Evolutionary conservation across 2,888 invertebrate species (phyloP).

Genomic region (Drosophila meridionalis): DNA sequence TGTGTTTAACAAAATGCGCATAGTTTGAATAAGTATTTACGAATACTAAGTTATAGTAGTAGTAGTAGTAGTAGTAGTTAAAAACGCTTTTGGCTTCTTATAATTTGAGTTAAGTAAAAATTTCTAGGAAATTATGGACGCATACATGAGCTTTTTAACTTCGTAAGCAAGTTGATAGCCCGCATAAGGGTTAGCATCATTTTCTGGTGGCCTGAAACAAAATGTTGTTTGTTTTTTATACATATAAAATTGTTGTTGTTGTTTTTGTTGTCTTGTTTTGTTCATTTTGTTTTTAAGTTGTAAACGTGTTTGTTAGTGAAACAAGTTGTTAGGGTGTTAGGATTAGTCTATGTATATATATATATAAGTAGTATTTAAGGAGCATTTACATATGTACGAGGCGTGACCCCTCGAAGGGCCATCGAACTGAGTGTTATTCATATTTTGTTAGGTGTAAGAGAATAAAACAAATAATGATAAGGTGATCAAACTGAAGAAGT

Average conservation of each 20-base stretch:
- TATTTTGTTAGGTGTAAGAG: conserved; percentile 28
- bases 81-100: conserved; percentile 66
- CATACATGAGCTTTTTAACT: conserved; percentile 99
- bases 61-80: conserved; percentile 51
- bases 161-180: conserved; percentile 99
- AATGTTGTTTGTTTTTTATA: conserved; percentile 82
- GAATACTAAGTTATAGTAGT: conserved; percentile 72
- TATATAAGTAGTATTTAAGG: conserved; percentile 39
- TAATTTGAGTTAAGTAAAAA: conserved; percentile 64
- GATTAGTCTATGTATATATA: conserved; percentile 23
- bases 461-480: conserved; percentile 29
- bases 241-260: conserved; percentile 59
- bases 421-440: conserved; percentile 36
- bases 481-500: conserved; percentile 45
- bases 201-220: conserved; percentile 93
- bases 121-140: conserved; percentile 85
- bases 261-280: conserved; percentile 25
- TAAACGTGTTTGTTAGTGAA: conserved; percentile 47
- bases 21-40: conserved; percentile 71
- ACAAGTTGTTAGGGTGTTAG: conserved; percentile 62
- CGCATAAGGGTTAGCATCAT: conserved; percentile 97
- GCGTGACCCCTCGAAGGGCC: conserved; percentile 29
- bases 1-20: conserved; percentile 77
- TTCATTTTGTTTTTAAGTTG: conserved; percentile 24
- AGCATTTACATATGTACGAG: conserved; percentile 73